phyloP scores from a whole-genome alignment of 2,888 invertebrate genomes.

The Hirtodrosophila confusa region DNA sequence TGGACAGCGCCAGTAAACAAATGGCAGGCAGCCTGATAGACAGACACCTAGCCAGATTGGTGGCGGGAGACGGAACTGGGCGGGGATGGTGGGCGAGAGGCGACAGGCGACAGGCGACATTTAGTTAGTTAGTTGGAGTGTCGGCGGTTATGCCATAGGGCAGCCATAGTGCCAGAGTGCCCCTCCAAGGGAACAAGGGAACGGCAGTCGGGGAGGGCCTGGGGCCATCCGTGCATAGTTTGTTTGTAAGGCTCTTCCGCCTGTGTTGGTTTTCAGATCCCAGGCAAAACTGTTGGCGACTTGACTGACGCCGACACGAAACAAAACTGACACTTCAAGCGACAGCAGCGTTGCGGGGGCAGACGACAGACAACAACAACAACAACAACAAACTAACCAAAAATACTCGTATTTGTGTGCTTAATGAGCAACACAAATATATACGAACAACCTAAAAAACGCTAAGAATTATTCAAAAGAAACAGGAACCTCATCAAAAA shows the following conservation, averaged over 20 bases:
- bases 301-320: conserved; percentile 73
- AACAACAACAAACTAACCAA: conserved; percentile 11
- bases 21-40: conserved; percentile 61
- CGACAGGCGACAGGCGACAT: conserved; percentile 21
- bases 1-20: conserved; percentile 71
- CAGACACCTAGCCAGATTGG: conserved; percentile 36
- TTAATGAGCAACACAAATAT: conserved; percentile 31
- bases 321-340: conserved; percentile 76
- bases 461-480: conserved; percentile 6
- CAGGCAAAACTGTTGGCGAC: conserved; percentile 57
- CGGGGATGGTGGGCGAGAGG: conserved; percentile 4
- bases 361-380: conserved; percentile 18
- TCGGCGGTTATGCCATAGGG: conserved; percentile 61
- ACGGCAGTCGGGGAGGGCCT: no score
- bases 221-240: conserved; percentile 48
- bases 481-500: conserved; percentile 27
- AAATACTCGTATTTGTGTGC: conserved; percentile 19
- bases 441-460: conserved; percentile 33
- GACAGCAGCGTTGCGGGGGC: conserved; percentile 46
- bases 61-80: neutral
- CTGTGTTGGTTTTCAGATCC: conserved; percentile 40
- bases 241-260: conserved; percentile 47
- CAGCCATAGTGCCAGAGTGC: conserved; percentile 12
- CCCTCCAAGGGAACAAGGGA: no score
- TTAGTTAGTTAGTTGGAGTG: conserved; percentile 54